Evolutionary conservation across 2,888 invertebrate species (phyloP), one percentile per base, ranked within the genome.

Genomic region (Molanna angustata): DNA sequence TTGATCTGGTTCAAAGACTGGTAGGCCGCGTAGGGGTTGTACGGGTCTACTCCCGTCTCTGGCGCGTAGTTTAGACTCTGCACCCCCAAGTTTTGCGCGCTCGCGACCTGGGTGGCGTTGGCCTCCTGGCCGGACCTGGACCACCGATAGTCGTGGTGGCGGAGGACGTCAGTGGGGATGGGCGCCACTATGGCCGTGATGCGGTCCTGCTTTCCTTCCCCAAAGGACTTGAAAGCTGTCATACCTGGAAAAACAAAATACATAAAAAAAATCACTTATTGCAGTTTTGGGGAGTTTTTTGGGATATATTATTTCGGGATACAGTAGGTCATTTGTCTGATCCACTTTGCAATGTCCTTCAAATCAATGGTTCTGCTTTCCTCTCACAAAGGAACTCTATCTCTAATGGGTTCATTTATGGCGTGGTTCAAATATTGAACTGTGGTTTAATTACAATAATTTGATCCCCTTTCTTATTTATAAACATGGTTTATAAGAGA

Each of bases 161-260:
- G 49, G 3, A 48, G n/a, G 16, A 45, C 27, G 14, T 44, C 42
- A 16, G 47, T 49, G 4, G 50, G 32, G 16, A 55, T 55, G 14
- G 54, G 44, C 9, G 55, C 55, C 9, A 58, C 40, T 14, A 58
- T 56, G 6, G 58, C 51, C 9, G 56, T 54, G n/a, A 58, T 37
- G 4, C 41, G 41, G 31, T 51, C 56, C 11, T 51, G 42, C 21
- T 58, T 54, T 3, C 37, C 44, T 7, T 58, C 54, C 42, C 49
- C 42, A 13, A 54, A 33, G 4, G 54, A 54, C 32, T 58, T 58
- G 9, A 58, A 7, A 9, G 56, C 58, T 18, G 58, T 58, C 2
- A 46, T 17, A 4, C 58, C 58, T 58, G 45, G 1, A 44, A 51
- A 13, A 20, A 46, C 4, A 54, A 20, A 41, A 9, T 2, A 41